Evolutionary conservation across 2,113 vertebrate species (phyloP).

Genomic region (Platysteira castanea): DNA sequence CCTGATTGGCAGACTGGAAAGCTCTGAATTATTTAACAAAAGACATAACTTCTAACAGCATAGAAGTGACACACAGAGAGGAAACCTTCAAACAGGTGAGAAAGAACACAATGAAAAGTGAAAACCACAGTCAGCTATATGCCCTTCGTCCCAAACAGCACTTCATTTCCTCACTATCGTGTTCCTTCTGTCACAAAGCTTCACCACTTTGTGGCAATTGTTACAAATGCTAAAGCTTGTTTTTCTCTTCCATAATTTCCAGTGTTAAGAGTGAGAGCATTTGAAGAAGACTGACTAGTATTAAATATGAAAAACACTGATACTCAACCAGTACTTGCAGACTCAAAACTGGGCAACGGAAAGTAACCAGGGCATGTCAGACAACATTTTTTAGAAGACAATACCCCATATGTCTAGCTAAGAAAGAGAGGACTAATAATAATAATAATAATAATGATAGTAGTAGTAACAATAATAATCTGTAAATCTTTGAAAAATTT

Average conservation of each 20-base stretch:
- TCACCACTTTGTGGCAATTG: background rate
- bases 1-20: constrained; percentile 69
- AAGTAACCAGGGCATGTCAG: background rate
- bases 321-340: background rate
- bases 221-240: background rate
- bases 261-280: background rate
- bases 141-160: background rate
- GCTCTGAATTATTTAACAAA: constrained; percentile 82
- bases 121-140: constrained; percentile 36
- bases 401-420: background rate
- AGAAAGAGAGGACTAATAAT: background rate
- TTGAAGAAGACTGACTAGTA: background rate
- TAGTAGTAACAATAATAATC: background rate
- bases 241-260: background rate
- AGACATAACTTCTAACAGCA: constrained; percentile 76
- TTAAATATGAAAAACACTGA: background rate
- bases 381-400: background rate
- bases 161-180: background rate
- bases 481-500: background rate
- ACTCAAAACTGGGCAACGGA: background rate
- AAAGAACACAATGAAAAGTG: constrained; percentile 32
- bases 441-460: background rate
- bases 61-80: constrained; percentile 52
- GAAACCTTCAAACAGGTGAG: constrained; percentile 70
- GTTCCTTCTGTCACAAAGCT: background rate